Evolutionary conservation across 2,888 invertebrate genomes (phyloP).

Genomic region (Acleris laterana): DNA sequence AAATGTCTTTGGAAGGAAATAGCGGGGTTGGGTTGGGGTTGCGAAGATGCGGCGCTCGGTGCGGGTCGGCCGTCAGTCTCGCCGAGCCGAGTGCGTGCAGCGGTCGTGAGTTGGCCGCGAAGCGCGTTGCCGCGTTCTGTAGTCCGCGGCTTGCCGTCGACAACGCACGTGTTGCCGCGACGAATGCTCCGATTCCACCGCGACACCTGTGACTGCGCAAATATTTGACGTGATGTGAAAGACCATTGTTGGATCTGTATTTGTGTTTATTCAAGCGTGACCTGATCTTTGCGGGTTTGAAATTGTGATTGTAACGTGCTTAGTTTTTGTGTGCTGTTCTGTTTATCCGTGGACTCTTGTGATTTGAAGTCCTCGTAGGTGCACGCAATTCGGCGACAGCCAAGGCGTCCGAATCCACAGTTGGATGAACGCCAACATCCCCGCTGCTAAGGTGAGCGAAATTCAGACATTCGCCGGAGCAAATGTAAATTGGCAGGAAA

Average conservation of each 20-base stretch:
- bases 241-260: conserved; percentile 65
- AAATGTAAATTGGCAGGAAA: conserved; percentile 47
- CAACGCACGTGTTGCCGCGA: conserved; percentile 76
- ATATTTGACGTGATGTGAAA: conserved; percentile 78
- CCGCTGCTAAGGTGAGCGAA: conserved; percentile 77
- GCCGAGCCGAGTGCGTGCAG: conserved; percentile 72
- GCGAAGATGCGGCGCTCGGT: conserved; percentile 57
- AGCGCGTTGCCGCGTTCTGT: conserved; percentile 57
- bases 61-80: conserved; percentile 67
- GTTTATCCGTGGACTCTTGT: conserved; percentile 57
- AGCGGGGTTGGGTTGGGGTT: conserved; percentile 61
- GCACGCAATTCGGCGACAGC: conserved; percentile 74
- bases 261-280: conserved; percentile 51
- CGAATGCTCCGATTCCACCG: conserved; percentile 61
- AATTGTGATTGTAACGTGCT: conserved; percentile 63
- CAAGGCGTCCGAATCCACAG: conserved; percentile 69
- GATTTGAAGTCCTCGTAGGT: conserved; percentile 59
- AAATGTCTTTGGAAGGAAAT: conserved; percentile 48
- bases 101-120: conserved; percentile 69
- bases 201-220: conserved; percentile 76
- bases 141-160: conserved; percentile 74
- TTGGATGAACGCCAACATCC: conserved; percentile 83
- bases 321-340: conserved; percentile 64
- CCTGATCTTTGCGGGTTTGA: conserved; percentile 53
- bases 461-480: conserved; percentile 51